Evolutionary conservation across 2,797 vertebrate species (phyloP).

Genomic region (Aselliscus stoliczkanus): DNA sequence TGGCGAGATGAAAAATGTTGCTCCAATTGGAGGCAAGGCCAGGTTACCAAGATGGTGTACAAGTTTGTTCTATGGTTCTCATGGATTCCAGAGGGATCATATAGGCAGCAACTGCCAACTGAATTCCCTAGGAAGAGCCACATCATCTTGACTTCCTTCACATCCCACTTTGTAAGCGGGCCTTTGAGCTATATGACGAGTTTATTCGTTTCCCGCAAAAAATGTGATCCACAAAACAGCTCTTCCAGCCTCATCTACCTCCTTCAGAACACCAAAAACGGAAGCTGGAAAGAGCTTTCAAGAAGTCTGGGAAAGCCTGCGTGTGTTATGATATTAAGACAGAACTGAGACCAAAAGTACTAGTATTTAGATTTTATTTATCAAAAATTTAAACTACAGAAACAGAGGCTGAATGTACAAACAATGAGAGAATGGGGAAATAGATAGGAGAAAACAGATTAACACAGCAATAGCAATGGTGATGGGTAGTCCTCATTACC

Average conservation of each 20-base stretch:
- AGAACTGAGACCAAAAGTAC: neutral
- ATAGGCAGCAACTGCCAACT: neutral
- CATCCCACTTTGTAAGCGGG: too few species aligned
- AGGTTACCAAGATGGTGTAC: neutral
- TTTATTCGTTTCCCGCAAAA: too few species aligned
- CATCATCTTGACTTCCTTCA: neutral
- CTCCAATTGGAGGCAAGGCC: neutral
- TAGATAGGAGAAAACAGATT: neutral
- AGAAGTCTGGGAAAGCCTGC: neutral
- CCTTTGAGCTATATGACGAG: too few species aligned
- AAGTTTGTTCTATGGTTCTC: neutral
- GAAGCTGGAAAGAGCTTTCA: neutral
- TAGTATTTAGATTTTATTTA: neutral
- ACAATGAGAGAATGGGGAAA: neutral
- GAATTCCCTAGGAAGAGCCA: neutral
- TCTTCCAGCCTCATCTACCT: too few species aligned
- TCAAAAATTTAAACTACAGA: slow-evolving; percentile 42
- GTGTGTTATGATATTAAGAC: neutral
- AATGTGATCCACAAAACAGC: neutral
- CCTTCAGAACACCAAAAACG: neutral
- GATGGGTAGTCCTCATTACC: fast-evolving
- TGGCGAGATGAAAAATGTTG: neutral
- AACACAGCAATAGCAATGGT: fast-evolving
- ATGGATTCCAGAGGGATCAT: neutral
- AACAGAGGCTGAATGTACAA: neutral